Evolutionary conservation across 2,797 vertebrate species (phyloP), one percentile per base, ranked within the genome.

Genomic region (Lagocephalus sceleratus): DNA sequence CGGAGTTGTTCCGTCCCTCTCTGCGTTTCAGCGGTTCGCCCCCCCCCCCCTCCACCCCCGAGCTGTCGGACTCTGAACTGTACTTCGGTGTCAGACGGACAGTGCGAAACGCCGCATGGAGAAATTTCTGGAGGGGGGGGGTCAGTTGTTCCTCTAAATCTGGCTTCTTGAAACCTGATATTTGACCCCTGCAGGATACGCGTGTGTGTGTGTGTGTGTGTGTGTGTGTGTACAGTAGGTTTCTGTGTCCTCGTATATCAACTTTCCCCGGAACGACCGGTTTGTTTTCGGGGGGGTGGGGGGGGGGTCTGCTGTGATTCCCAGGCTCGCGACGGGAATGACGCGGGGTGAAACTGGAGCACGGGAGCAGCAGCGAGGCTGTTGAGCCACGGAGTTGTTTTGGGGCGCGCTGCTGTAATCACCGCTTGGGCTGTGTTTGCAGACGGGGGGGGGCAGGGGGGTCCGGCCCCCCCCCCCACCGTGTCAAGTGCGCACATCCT

Each of bases 141-240:
- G 45, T 85, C 83, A 74, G 63, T 63, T 84, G 68, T n/a, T 46
- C 17, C 68, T 83, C 82, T 88, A 85, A 85, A 69, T 88, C 71
- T 63, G 78, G 72, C 77, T 57, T 42, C 41, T 66, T 66, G 86
- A 68, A 81, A 88, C 80, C 29, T 21, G 72, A 88, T 79, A 82
- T 76, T 74, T 66, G 47, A 73, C 63, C 68, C 63, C 55, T 12
- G 20, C 40, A 20, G 38, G 41, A 26, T 63, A 35, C 73, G 12
- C 53, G 47, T 41, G 22, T 54, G 40, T 47, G 16, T 60, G 46
- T 59, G 5, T 55, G 49, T 26, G 7, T 54, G 38, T 48, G 19
- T 57, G 48, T 26, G 42, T 20, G 19, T 20, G 42, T 20, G 42
- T 44, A 5, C 20, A 45, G 43, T 14, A 6, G 16, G n/a, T 40